Base-by-base conservation (phyloP, 2,888 invertebrate genomes). In the Apoderus coryli region DNA sequence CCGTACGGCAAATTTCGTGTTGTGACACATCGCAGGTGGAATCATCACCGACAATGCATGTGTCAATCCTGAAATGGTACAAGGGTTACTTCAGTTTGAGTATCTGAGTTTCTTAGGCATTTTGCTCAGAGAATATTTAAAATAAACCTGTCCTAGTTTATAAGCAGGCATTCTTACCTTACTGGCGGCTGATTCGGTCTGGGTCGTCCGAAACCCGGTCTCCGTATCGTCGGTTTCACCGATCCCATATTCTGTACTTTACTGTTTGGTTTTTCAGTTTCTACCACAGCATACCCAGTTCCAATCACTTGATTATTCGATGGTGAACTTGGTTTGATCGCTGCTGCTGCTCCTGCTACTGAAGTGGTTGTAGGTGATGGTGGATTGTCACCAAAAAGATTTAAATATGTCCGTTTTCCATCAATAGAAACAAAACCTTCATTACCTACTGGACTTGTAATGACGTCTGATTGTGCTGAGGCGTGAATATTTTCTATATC, bases 1-100 rank as follows among this genome's bases (percentile, higher is more conserved):
- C 85, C 0, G 88, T 90, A 37, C 76, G 70, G 49, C 90, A 90
- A 29, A 76, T 75, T 52, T 90, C 90, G 47, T 85, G 80, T 50
- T 88, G 82, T 1, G 82, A 77, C 32, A 74, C 72, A 48, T 89
- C 88, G 44, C 90, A 90, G 0, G 90, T 89, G 1, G 82, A 77
- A 44, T 86, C 84, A 44, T 90, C 89, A 1, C 89, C 90, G 0
- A 90, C 89, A 11, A 90, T 89, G 47, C 90, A 90, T 0, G 90
- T 90, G 53, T 90, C 90, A 37, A 90, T 90, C 43, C 89, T 50
- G 31, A 23, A 52, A 49, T 24, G 36, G 25, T 33, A 32, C 26
- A 12, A 25, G 4, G 19, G 11, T 10, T 14, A 14, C 4, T 15
- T 25, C 4, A 25, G 11, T 25, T 10, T 25, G 13, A 13, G 13